phyloP scores from a whole-genome alignment of 2,113 vertebrate genomes.

The Macroglossus sobrinus region DNA sequence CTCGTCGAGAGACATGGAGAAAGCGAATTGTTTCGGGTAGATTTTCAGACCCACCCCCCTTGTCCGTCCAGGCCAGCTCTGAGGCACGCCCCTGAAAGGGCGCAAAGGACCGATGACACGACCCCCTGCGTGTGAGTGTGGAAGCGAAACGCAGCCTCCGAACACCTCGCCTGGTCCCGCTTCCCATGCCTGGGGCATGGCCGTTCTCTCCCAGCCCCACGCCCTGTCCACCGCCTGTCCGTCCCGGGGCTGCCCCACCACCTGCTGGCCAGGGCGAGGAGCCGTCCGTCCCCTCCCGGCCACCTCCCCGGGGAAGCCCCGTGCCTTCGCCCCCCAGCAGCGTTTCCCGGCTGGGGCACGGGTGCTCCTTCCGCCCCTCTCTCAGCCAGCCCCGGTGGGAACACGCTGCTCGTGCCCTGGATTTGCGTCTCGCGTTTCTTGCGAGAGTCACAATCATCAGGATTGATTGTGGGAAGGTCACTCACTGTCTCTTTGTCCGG shows the following conservation, averaged over 20 bases:
- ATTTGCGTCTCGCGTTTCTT: not conserved
- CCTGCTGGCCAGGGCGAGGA: not conserved
- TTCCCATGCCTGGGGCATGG: no score
- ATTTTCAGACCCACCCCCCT: not conserved
- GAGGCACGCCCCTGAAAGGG: not conserved
- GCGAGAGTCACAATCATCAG: not conserved
- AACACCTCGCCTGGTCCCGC: not conserved
- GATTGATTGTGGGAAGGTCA: no score
- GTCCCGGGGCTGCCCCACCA: no score
- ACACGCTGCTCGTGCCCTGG: not conserved
- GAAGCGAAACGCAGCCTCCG: no score
- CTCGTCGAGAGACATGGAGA: not conserved
- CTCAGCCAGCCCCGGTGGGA: not conserved
- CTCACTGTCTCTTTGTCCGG: not conserved
- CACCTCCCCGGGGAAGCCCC: not conserved
- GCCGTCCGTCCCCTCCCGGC: not conserved
- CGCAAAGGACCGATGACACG: no score
- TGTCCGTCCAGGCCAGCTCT: not conserved
- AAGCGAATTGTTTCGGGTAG: not conserved
- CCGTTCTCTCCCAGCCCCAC: no score
- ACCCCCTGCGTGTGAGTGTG: no score
- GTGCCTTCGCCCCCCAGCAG: no score
- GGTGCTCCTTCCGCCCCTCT: no score
- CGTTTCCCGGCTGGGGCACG: no score
- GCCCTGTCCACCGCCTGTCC: not conserved